phyloP scores from a whole-genome alignment of 2,888 invertebrate species.

The Rhyacophila evoluta region DNA sequence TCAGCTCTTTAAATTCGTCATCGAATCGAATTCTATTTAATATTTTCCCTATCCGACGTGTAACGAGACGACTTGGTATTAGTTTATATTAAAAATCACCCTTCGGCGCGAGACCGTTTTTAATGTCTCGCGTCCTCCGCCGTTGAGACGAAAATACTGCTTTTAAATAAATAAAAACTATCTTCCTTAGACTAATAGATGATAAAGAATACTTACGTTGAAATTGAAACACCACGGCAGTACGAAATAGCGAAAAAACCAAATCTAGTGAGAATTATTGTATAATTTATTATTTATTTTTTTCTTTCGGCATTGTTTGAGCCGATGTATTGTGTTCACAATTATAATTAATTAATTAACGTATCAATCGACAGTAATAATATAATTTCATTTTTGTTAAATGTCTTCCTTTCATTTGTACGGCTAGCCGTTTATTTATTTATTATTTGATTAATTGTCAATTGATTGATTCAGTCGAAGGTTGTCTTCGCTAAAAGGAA shows the following conservation, averaged over 20 bases:
- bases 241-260: conserved; percentile 57
- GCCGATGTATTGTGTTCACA: conserved; percentile 73
- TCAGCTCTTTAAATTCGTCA: conserved; percentile 43
- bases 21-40: conserved; percentile 42
- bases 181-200: conserved; percentile 54
- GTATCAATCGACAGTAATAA: conserved; percentile 57
- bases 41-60: conserved; percentile 37
- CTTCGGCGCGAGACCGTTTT: neutral
- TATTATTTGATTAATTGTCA: conserved; percentile 20
- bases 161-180: conserved; percentile 52
- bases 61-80: conserved; percentile 32
- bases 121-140: conserved; percentile 20
- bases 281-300: conserved; percentile 65
- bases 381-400: neutral
- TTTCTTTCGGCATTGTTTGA: conserved; percentile 68
- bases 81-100: neutral
- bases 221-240: conserved; percentile 49
- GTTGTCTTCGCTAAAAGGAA: neutral
- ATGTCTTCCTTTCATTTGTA: conserved; percentile 17
- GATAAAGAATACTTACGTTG: conserved; percentile 48
- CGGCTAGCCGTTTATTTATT: neutral
- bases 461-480: neutral
- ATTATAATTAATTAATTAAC: conserved; percentile 57
- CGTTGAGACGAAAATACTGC: conserved; percentile 44
- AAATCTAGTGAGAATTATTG: conserved; percentile 69